Evolutionary conservation across 2,888 invertebrate genomes (phyloP).

Genomic region (Harpalus rubripes): DNA sequence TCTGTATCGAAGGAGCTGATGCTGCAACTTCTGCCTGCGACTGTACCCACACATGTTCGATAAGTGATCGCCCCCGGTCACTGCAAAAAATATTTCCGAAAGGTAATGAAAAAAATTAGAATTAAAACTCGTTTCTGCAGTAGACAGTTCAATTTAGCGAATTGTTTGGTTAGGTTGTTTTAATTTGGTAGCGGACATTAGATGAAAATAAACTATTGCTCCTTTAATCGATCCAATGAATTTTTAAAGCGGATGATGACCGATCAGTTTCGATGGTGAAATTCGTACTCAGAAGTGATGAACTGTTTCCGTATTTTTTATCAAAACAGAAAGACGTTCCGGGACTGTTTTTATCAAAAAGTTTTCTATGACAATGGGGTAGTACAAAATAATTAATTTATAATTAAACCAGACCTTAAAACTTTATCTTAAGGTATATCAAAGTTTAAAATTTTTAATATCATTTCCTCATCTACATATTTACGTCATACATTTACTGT

Average conservation of each 20-base stretch:
- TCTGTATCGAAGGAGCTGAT: constrained; percentile 38
- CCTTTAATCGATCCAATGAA: constrained; percentile 28
- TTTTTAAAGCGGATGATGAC: constrained; percentile 37
- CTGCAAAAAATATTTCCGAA: constrained; percentile 59
- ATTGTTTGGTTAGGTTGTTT: constrained; percentile 36
- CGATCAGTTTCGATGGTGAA: background rate
- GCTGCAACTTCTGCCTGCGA: constrained; percentile 26
- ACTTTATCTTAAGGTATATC: no score
- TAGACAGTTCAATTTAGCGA: constrained; percentile 59
- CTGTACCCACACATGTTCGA: constrained; percentile 53
- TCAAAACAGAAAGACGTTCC: no score
- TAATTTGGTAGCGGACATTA: constrained; percentile 30
- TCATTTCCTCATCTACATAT: no score
- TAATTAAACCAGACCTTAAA: no score
- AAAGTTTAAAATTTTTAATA: no score
- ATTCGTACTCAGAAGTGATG: no score
- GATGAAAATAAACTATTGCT: constrained; percentile 49
- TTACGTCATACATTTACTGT: no score
- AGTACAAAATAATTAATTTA: no score
- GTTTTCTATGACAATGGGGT: no score
- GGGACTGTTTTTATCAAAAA: no score
- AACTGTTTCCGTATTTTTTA: no score
- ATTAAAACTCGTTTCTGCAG: constrained; percentile 59
- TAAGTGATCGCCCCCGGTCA: constrained; percentile 61
- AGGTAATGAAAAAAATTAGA: constrained; percentile 62